Base-by-base conservation (phyloP, 2,113 vertebrate species). In the Dermatemys mawii region DNA sequence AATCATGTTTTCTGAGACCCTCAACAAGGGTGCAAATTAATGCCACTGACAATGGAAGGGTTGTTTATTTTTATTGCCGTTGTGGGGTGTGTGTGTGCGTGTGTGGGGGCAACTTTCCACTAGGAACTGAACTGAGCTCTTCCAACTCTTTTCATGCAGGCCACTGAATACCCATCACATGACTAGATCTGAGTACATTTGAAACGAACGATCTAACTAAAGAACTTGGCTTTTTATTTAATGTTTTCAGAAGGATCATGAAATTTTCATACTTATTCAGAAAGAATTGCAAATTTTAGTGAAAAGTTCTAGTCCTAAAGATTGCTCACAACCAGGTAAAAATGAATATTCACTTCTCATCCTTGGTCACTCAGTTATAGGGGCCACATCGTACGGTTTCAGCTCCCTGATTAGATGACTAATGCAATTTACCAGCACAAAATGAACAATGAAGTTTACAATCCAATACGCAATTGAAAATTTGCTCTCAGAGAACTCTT, bases 211-310 rank as follows among this genome's bases (percentile, higher is more conserved):
- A 35, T 73, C 4, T 11, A 79, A 5, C 13, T 0, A 3, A 84
- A 12, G 79, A 21, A 80, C 46, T 49, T 19, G 7, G 7, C 22
- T 9, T 89, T 94, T 90, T 8, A 50, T 2, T 82, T 95, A 86
- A 12, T 76, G 24, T 76, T 46, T 76, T 76, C 73, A 46, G 6
- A 76, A 26, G 13, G 24, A 8, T 46, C 24, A 29, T 46, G 41
- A 29, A 55, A 35, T 46, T 3, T 3, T 53, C 90, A 32, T 3
- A 51, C n/a, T 8, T 14, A 60, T 27, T 81, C 48, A 73, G 93
- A 63, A 41, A 0, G 5, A 79, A 38, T 8, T n/a, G 38, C 12
- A 11, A 1, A 57, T 79, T 29, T 22, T 0, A 80, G 49, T 44
- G 63, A 41, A 57, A 57, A 4, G 32, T 53, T 24, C 32, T 90